Base-by-base conservation (phyloP, 2,888 invertebrate genomes). In the Agrotis ipsilon region DNA sequence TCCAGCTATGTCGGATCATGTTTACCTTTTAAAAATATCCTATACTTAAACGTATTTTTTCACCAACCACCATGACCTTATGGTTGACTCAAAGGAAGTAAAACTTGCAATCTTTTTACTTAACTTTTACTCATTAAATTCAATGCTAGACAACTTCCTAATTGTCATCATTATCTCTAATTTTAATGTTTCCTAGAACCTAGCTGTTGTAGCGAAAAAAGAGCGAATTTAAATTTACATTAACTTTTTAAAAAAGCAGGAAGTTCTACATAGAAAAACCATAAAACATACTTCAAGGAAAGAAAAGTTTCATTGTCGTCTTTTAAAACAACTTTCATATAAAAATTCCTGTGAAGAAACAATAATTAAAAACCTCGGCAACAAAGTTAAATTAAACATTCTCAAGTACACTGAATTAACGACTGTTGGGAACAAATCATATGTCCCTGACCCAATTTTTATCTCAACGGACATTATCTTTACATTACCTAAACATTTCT, bases 371-470 rank as follows among this genome's bases (percentile, higher is more conserved):
- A 79, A 62, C 62, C 75, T 70, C 27, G 48, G n/a, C 43, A 55
- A 49, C 60, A 66, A 72, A 58, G 66, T 77, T 77, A 67, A 72
- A 72, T 77, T 39, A 72, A 77, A 77, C 54, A 52, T 60, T 71
- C 46, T 24, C 66, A 67, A 72, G 63, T 72, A 64, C 66, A 59
- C 13, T 21, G 55, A 59, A 72, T 65, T 60, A 48, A 65, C 32
- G 45, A 54, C 49, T 69, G 46, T 74, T 55, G 19, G 46, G n/a
- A 57, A 57, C 59, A 73, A 78, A 77, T 66, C 58, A 55, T 60
- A 39, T 49, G 64, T 45, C 83, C 76, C 62, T 83, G 83, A 79
- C 83, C 79, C n/a, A 75, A 73, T 79, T 81, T 69, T 67, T 58
- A 70, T 77, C 68, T 65, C 48, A 46, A 54, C 62, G 16, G 27